Conservation (phyloP, 2,113 vertebrate species). For the Cynoglossus semilaevis region DNA sequence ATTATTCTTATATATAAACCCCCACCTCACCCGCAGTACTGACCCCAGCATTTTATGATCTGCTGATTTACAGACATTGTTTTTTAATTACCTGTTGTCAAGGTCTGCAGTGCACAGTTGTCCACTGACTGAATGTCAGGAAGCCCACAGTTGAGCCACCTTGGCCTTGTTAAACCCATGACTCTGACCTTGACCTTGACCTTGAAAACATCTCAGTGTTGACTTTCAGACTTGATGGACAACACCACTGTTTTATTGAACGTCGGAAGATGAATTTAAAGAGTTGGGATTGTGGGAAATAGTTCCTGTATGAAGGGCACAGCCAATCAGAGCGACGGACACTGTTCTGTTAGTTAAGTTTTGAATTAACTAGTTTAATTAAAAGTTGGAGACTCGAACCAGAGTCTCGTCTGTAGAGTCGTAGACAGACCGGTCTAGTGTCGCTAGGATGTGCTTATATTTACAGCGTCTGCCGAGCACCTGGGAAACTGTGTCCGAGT, state of each 20-base stretch:
- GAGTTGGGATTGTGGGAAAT: no score
- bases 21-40: slow-evolving; percentile 17
- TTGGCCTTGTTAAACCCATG: slow-evolving; percentile 4
- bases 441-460: no score
- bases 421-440: no score
- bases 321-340: no score
- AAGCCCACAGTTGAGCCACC: not conserved
- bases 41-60: slow-evolving; percentile 45
- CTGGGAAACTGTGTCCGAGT: slow-evolving; percentile 30
- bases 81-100: not conserved
- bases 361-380: no score
- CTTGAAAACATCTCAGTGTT: not conserved
- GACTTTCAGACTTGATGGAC: not conserved
- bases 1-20: slow-evolving; percentile 73
- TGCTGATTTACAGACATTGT: slow-evolving; percentile 38
- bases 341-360: no score
- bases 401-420: no score
- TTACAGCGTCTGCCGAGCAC: slow-evolving; percentile 18
- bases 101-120: slow-evolving; percentile 14
- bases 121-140: slow-evolving; percentile 18
- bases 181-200: slow-evolving; percentile 28
- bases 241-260: not conserved
- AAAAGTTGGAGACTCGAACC: no score
- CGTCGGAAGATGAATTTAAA: no score
- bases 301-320: no score